A percentile compares a stretch with the other conserved stretches of the same genome.
Evolutionary conservation across 2,113 vertebrate species (phyloP).

Genomic region (Sminthopsis crassicaudata): DNA sequence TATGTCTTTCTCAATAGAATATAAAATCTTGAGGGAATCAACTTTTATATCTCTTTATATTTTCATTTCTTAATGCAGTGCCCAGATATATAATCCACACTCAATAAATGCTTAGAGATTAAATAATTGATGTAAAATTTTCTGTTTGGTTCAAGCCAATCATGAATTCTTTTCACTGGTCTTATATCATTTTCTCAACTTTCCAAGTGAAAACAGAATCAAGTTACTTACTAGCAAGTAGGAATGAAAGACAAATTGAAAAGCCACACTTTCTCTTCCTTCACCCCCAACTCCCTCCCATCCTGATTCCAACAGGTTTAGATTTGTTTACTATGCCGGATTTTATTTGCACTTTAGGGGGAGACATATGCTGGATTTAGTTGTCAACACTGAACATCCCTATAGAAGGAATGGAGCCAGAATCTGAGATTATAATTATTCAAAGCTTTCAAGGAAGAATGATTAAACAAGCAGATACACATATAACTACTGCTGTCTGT

Average conservation of each 20-base stretch:
- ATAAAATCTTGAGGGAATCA: neutral
- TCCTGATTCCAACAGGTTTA: neutral
- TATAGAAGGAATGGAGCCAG: neutral
- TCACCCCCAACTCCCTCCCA: neutral
- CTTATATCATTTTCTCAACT: neutral
- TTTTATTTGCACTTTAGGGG: constrained; percentile 19
- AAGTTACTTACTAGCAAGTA: neutral
- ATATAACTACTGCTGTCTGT: neutral
- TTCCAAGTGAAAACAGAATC: neutral
- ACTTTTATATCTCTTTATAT: neutral
- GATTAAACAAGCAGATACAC: constrained; percentile 22
- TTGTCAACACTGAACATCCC: neutral
- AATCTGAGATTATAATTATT: neutral
- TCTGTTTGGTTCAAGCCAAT: neutral
- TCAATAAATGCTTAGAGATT: neutral
- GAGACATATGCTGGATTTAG: neutral
- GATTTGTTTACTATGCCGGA: neutral
- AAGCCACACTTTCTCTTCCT: neutral
- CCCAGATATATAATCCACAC: neutral
- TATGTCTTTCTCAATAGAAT: neutral
- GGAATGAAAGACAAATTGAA: neutral
- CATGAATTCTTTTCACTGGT: neutral
- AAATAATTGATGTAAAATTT: neutral
- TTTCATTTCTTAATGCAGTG: neutral
- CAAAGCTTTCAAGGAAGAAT: constrained; percentile 11